Evolutionary conservation across 2,113 vertebrate species (phyloP), one percentile per base, ranked within the genome.

Genomic region (Pygoscelis antarcticus): DNA sequence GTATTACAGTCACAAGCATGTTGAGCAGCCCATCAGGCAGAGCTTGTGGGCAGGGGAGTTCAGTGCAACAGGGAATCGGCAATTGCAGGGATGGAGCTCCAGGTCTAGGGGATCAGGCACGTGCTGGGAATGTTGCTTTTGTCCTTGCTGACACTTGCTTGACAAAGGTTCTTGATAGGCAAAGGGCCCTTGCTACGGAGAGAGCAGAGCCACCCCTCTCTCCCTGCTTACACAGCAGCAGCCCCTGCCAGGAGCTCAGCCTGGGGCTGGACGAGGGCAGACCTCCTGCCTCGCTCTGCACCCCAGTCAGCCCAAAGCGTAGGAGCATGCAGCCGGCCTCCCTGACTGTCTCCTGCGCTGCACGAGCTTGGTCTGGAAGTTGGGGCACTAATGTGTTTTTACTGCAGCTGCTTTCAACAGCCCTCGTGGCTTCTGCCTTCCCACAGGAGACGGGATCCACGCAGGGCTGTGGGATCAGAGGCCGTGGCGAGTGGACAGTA

Each of bases 311-410:
- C 20, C 47, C 54, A 16, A 30, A 57, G 49, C 12, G 3, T 11
- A 13, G 75, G 27, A 61, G 55, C 66, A 62, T 21, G 1, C 0
- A 25, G 70, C 36, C 15, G 5, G 46, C 79, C 74, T 38, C 0
- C 0, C 47, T 11, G 71, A 1, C 23, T 4, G 0, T 3, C n/a
- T 55, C 10, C 66, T 2, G 3, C 4, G 6, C 84, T 32, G 40
- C 58, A 21, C 0, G 2, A 60, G 21, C 44, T 52, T 8, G 5
- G 9, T 16, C 36, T 70, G 65, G 51, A 42, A 32, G 32, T 5
- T 34, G 52, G 34, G n/a, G 16, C 22, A 8, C 52, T 26, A 6
- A 29, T 0, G 1, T 9, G 23, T 20, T 83, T 23, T 40, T 64
- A n/a, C 8, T 1, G 0, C 44, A n/a, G 44, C 32, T 84, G 49